Base-by-base conservation (phyloP, 2,113 vertebrate genomes). In the Leucopsar rothschildi region DNA sequence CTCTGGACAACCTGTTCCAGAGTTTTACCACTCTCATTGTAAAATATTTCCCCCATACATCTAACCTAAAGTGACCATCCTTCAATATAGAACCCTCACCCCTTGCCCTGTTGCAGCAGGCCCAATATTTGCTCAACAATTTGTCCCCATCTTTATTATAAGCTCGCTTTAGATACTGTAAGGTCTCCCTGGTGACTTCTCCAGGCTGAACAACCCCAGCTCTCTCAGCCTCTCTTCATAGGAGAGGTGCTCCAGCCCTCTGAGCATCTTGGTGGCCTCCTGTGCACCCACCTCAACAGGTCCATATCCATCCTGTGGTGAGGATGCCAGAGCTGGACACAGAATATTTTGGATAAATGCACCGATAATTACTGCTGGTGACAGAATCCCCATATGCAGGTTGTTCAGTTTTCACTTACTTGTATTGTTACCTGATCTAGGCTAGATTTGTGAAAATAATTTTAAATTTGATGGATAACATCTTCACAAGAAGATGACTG, bases 51-150 rank as follows among this genome's bases (percentile, higher is more conserved):
- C 50, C 63, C 73, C 11, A 9, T 40, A 12, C 3, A 35, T 17
- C 24, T 56, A 9, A 20, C 50, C 28, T 64, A 59, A 76, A 55
- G 53, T 0, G 0, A 40, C 5, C 1, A 2, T 45, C 22, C 24
- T 82, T 82, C 53, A 24, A 9, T 60, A 45, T 55, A 52, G 47
- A 50, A 35, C 18, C 6, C 6, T 66, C 49, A 11, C 12, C n/a
- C 12, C 12, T 66, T 82, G 49, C 28, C 28, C 25, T 64, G 12
- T 63, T 44, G 24, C 61, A 80, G 21, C 21, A 57, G 37, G 22
- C 44, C 25, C 47, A 17, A 28, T 29, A 52, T 63, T 63, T 79
- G 27, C 59, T 49, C 25, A 61, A 19, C 23, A 28, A 6, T 59
- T 77, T 60, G 29, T 47, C 15, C 25, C 15, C 0, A 0, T 39